Percentiles rank a stretch among this genome's conserved stretches.
phyloP scores from a whole-genome alignment of 2,113 vertebrate species.

The Percopsis transmontana region DNA sequence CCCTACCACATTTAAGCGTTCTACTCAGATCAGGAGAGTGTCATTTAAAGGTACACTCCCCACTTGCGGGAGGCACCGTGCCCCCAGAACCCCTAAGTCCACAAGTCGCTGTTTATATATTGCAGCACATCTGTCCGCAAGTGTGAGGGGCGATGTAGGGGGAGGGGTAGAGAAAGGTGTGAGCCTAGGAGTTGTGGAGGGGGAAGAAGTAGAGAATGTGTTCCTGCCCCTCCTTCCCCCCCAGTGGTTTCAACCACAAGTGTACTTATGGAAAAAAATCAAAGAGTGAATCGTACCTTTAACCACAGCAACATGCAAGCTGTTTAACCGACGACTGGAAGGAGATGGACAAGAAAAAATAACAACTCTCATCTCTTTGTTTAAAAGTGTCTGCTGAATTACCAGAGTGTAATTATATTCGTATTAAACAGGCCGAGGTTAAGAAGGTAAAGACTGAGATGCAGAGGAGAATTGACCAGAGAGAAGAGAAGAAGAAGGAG shows the following conservation, averaged over 20 bases:
- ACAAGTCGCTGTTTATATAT: too few relatives aligned
- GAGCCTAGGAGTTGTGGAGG: too few relatives aligned
- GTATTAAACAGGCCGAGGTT: constrained; percentile 41
- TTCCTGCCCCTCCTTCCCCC: too few relatives aligned
- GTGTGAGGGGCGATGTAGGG: too few relatives aligned
- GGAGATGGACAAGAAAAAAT: neutral
- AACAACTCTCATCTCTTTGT: neutral
- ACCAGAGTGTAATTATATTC: neutral
- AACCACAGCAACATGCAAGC: neutral
- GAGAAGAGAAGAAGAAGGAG: constrained; percentile 30
- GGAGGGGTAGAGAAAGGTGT: too few relatives aligned
- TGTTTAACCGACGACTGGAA: neutral
- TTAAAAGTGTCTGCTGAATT: neutral
- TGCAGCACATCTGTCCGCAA: too few relatives aligned
- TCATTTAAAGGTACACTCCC: too few relatives aligned
- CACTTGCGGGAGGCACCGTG: too few relatives aligned
- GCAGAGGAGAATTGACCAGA: constrained; percentile 17
- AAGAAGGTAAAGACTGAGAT: constrained; percentile 5
- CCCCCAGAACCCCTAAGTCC: too few relatives aligned
- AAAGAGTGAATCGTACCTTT: neutral
- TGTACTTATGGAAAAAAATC: neutral
- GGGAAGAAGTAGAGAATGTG: too few relatives aligned
- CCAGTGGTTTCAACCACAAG: neutral
- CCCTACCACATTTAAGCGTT: too few relatives aligned
- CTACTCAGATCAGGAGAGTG: too few relatives aligned